phyloP scores from a whole-genome alignment of 2,888 invertebrate species.

The Drosophila testacea region DNA sequence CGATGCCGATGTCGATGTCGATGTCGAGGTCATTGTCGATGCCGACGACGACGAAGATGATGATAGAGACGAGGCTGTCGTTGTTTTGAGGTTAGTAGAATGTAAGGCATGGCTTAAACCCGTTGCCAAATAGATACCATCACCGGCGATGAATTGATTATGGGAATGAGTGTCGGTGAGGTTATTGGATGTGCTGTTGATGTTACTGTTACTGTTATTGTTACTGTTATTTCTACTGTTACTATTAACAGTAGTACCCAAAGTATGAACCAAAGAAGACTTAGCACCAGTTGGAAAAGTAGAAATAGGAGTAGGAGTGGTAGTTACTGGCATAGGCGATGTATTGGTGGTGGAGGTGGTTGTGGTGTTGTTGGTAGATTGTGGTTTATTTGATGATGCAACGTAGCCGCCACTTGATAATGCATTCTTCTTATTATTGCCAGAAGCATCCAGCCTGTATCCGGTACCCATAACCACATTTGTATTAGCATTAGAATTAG shows the following conservation, averaged over 20 bases:
- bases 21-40: constrained; percentile 33
- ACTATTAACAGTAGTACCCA: constrained; percentile 45
- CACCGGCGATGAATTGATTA: constrained; percentile 66
- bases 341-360: constrained; percentile 52
- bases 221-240: constrained; percentile 30
- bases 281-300: constrained; percentile 69
- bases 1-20: constrained; percentile 49
- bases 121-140: constrained; percentile 64
- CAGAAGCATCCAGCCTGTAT: constrained; percentile 44
- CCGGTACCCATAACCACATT: constrained; percentile 81
- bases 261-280: constrained; percentile 63
- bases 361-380: constrained; percentile 48
- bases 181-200: constrained; percentile 53
- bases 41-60: constrained; percentile 53
- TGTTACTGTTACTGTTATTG: constrained; percentile 14
- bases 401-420: constrained; percentile 40
- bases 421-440: constrained; percentile 22
- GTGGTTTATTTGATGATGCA: constrained; percentile 64
- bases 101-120: constrained; percentile 65
- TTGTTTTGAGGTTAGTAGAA: constrained; percentile 69
- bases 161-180: constrained; percentile 52
- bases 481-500: constrained; percentile 54
- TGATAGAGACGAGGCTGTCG: constrained; percentile 53
- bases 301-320: constrained; percentile 82
- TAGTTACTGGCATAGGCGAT: constrained; percentile 83